Percentiles rank a stretch among this genome's conserved stretches.
These are phyloP conservation scores for Eospalax fontanierii DNA, from an alignment of 2,797 vertebrate genomes.

Conservation along the genomic window DNA sequence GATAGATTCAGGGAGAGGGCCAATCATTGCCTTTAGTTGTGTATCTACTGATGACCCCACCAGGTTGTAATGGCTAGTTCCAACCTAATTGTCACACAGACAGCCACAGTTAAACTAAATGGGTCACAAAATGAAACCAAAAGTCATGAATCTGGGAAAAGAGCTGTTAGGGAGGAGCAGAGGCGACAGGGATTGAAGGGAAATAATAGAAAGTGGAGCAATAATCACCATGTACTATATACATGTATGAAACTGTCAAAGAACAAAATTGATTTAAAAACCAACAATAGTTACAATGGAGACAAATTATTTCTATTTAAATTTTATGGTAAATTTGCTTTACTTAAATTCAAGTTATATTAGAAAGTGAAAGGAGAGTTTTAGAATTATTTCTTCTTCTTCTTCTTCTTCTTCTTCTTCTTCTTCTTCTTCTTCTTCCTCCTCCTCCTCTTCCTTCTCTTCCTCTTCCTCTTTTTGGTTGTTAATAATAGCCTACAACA, in stretches of 20 bases:
- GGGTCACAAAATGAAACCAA: background rate
- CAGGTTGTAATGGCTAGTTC: background rate
- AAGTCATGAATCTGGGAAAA: background rate
- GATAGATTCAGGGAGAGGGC: background rate
- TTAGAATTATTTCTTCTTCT: slow-evolving; percentile 62
- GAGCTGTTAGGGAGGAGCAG: background rate
- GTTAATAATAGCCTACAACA: slow-evolving; percentile 52
- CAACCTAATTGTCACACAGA: background rate
- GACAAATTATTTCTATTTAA: slow-evolving; percentile 16
- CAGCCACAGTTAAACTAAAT: background rate
- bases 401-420: background rate
- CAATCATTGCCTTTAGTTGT: background rate
- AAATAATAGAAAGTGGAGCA: background rate
- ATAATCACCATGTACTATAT: background rate
- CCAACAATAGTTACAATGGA: background rate
- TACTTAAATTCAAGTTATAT: background rate
- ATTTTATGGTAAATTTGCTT: slow-evolving; percentile 21
- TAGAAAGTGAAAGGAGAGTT: slow-evolving; percentile 56
- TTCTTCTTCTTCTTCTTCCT: slow-evolving; percentile 54
- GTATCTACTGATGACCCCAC: background rate
- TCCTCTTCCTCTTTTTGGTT: slow-evolving; percentile 59
- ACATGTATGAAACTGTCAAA: background rate
- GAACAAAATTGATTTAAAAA: background rate
- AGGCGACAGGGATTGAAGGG: background rate
- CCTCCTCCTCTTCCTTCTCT: background rate